These are phyloP conservation scores for Actinopyga echinites DNA, from an alignment of 53 echinoderm and acorn worm species.

Conservation along the genomic window DNA sequence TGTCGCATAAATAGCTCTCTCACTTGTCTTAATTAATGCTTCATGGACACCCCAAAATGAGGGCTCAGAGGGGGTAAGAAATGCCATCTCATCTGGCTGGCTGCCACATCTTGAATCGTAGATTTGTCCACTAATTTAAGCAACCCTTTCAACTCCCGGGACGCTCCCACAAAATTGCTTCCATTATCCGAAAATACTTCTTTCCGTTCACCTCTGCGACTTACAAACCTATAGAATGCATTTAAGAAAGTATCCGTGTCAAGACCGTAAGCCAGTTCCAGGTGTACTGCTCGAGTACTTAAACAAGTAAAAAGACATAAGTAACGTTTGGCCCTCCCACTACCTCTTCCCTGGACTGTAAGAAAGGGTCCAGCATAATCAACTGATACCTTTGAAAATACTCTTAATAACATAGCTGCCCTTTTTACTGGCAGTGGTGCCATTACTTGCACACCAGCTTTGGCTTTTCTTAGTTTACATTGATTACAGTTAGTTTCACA, in stretches of 20 bases:
- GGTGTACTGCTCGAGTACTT: not conserved
- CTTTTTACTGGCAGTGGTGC: constrained; percentile 18
- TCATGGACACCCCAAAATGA: constrained; percentile 8
- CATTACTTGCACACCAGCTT: constrained; percentile 3
- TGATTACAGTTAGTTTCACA: constrained; percentile 6
- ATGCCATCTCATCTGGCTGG: not conserved
- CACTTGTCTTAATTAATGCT: not conserved
- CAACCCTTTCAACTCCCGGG: too few species aligned
- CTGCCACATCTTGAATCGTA: not conserved
- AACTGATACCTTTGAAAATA: constrained; percentile 32
- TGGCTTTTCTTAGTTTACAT: constrained; percentile 14
- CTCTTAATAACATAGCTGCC: not conserved
- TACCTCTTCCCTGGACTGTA: constrained; percentile 9
- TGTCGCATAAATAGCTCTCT: constrained; percentile 24
- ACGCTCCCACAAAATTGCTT: too few species aligned
- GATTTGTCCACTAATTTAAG: too few species aligned
- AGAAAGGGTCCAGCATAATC: constrained; percentile 53
- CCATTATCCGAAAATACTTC: too few species aligned
- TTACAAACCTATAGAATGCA: constrained; percentile 18
- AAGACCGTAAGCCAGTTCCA: constrained; percentile 2
- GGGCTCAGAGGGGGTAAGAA: not conserved
- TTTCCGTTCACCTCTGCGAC: constrained; percentile 1
- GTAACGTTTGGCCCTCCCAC: constrained; percentile 1
- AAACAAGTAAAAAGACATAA: constrained; percentile 35
- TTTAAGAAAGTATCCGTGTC: constrained; percentile 20